Conservation (phyloP, 2,113 vertebrate species). For the Mungos mungo region DNA sequence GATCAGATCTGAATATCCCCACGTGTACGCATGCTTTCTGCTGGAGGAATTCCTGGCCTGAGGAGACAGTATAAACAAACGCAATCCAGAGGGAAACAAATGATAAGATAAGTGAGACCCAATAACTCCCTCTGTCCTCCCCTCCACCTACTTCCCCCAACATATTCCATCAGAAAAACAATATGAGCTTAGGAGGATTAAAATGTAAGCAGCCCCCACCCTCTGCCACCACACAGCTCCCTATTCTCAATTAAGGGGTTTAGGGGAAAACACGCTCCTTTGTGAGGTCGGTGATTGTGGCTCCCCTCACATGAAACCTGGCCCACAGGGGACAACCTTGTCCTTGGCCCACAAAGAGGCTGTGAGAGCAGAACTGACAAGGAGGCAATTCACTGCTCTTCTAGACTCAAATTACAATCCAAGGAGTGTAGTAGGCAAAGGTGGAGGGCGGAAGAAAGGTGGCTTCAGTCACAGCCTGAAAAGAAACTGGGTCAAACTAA, state of each 20-base stretch:
- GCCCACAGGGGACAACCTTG: neutral
- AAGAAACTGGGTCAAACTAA: conserved; percentile 54
- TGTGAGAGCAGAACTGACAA: neutral
- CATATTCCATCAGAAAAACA: conserved; percentile 60
- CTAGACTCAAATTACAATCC: neutral
- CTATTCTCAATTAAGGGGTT: neutral
- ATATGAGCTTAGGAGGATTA: neutral
- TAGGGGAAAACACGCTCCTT: neutral
- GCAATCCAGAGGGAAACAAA: conserved; percentile 71
- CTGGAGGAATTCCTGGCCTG: conserved; percentile 57
- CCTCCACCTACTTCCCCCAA: conserved; percentile 41
- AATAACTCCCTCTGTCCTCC: conserved; percentile 56
- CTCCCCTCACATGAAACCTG: neutral
- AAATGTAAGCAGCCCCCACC: neutral
- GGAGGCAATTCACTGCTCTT: neutral
- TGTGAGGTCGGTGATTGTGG: neutral
- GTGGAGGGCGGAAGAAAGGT: neutral
- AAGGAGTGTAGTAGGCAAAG: neutral
- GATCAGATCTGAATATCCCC: neutral
- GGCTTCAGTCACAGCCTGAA: neutral
- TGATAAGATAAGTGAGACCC: conserved; percentile 77
- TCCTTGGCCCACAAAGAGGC: neutral
- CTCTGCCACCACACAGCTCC: neutral
- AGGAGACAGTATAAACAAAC: conserved; percentile 71
- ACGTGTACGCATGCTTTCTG: conserved; percentile 6